Base-by-base conservation (phyloP, 2,888 invertebrate species). In the Biston betularia region DNA sequence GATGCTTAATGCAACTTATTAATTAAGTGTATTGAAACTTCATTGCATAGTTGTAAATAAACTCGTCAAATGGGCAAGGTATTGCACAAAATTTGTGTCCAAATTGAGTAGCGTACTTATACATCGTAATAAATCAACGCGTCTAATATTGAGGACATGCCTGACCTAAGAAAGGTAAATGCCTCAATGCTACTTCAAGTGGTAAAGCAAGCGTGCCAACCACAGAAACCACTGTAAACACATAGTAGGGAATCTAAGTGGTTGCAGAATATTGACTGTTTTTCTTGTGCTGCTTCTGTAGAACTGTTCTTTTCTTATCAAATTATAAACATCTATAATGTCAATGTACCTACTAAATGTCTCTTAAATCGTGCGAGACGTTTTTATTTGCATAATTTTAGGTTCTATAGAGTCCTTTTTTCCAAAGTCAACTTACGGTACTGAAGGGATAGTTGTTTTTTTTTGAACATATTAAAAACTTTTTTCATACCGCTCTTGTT, bases 81-180 rank as follows among this genome's bases (percentile, higher is more conserved):
- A 87, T 89, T 89, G 89, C 90, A 87, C 89, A 88, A 87, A 90
- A 84, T 87, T 85, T 85, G 86, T 87, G 84, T 87, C 81, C 86
- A 85, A 89, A 87, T 85, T 83, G 81, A 86, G 80, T 77, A 72
- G 82, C 87, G 89, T 89, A 87, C 87, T n/a, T 85, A 81, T 86
- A 84, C 87, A 88, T 89, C 86, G 86, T 83, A 86, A 89, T 91
- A 90, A 91, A 90, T 91, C 89, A 90, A 88, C 86, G 87, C 86
- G 86, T 88, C 86, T 83, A 89, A 86, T 88, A 92, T 90, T 92
- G 92, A 90, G 92, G 90, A 92, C 93, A 92, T 86, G 86, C 85
- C 84, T 85, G 86, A 90, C 88, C 92, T 90, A 91, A 89, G 92
- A 92, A 92, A 92, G 92, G 92, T 90, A 92, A 91, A 91, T 89